Evolutionary conservation across 2,888 invertebrate genomes (phyloP).

Genomic region (Sinodicranocentrus sp.): DNA sequence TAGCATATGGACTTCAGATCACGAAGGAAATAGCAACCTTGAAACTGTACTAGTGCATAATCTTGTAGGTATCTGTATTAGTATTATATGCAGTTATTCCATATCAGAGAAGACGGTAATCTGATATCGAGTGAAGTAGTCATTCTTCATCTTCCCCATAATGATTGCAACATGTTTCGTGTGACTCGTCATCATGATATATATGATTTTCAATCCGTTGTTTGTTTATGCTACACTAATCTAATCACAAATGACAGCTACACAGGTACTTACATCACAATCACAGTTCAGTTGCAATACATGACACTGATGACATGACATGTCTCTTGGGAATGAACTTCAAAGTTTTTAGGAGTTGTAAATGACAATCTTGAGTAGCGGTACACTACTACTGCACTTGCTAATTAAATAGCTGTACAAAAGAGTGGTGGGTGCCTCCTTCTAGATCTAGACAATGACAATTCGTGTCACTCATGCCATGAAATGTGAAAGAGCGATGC

Average conservation of each 20-base stretch:
- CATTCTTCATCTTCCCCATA: neutral
- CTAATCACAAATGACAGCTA: constrained; percentile 38
- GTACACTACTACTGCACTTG: neutral
- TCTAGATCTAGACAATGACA: neutral
- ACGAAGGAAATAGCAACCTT: constrained; percentile 33
- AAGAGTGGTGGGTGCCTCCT: neutral
- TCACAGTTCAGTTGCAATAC: neutral
- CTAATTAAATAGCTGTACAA: constrained; percentile 18
- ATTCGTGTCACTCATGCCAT: neutral
- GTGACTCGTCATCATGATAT: neutral
- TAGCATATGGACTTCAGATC: neutral
- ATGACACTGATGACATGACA: constrained; percentile 16
- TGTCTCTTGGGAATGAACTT: constrained; percentile 1
- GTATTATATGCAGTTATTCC: constrained; percentile 48
- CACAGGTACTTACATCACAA: neutral
- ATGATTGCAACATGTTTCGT: neutral
- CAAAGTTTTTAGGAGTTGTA: neutral
- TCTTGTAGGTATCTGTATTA: constrained; percentile 44
- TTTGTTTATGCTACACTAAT: constrained; percentile 25
- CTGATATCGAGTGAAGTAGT: constrained; percentile 13
- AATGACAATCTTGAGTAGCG: neutral
- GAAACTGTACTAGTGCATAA: constrained; percentile 48
- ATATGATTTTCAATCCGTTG: constrained; percentile 14
- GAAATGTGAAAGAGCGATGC: neutral
- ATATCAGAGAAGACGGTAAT: constrained; percentile 28